phyloP scores from a whole-genome alignment of 2,888 invertebrate genomes.

The Eremobia ochroleuca region DNA sequence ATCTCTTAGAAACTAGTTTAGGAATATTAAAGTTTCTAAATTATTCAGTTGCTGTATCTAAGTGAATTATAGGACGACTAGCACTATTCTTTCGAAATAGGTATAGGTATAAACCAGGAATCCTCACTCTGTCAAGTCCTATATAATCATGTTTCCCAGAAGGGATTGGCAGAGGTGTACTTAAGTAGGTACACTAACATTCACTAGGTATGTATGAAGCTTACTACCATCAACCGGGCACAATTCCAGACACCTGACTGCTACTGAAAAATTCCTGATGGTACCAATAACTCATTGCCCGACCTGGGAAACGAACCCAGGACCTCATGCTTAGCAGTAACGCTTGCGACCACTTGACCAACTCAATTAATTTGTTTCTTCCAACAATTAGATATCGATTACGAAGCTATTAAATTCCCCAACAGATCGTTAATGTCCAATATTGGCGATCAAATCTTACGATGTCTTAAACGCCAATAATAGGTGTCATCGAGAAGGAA shows the following conservation, averaged over 20 bases:
- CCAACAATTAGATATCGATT: conserved; percentile 41
- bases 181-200: no score
- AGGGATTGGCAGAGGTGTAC: no score
- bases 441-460: conserved; percentile 54
- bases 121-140: background rate
- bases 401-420: conserved; percentile 38
- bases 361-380: conserved; percentile 3
- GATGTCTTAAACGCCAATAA: conserved; percentile 43
- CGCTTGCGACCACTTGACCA: background rate
- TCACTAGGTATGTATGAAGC: no score
- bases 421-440: conserved; percentile 48
- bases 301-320: background rate
- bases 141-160: no score
- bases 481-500: conserved; percentile 22
- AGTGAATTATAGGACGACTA: background rate
- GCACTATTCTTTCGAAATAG: background rate
- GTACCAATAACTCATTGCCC: background rate
- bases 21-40: conserved; percentile 3
- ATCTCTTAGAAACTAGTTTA: background rate
- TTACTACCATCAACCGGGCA: no score
- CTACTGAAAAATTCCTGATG: no score
- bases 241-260: no score
- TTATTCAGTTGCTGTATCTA: background rate
- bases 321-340: background rate
- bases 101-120: background rate